Conservation (phyloP, 2,797 vertebrate species). For the Kryptopterus vitreolus region DNA sequence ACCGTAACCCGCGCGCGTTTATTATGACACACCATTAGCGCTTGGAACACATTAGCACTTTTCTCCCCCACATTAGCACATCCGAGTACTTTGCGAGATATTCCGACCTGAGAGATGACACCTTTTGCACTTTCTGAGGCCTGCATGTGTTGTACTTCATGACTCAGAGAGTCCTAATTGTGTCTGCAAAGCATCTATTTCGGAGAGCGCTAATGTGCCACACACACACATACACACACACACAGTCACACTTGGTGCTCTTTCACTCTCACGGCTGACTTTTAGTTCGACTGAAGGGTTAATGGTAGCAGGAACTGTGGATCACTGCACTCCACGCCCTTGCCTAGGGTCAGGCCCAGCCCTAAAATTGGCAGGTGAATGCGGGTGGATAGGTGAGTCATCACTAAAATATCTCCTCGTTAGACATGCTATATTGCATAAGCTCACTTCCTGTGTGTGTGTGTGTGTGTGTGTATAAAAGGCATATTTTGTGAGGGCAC, state of each 20-base stretch:
- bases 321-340: conserved; percentile 48
- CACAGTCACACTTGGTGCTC: background rate
- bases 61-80: conserved; percentile 20
- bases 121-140: conserved; percentile 21
- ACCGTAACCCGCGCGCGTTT: conserved; percentile 9
- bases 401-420: conserved; percentile 20
- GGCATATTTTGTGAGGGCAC: conserved; percentile 5
- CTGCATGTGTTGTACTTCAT: conserved; percentile 32
- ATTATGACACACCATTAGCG: conserved; percentile 19
- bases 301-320: conserved; percentile 47
- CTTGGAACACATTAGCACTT: conserved; percentile 27
- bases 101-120: conserved; percentile 12
- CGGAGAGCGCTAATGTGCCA: conserved; percentile 24
- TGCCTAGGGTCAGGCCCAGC: conserved; percentile 21
- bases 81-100: conserved; percentile 16
- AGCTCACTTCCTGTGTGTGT: conserved; percentile 28
- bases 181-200: conserved; percentile 18
- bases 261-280: conserved; percentile 25
- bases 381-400: conserved; percentile 44
- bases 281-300: conserved; percentile 43
- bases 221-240: conserved; percentile 3
- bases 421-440: conserved; percentile 35
- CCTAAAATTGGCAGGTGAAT: conserved; percentile 29
- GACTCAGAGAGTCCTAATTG: conserved; percentile 31
- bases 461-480: background rate